A percentile compares a stretch with the other conserved stretches of the same genome.
phyloP scores from a whole-genome alignment of 2,113 vertebrate genomes.

The Pyxicephalus adspersus region DNA sequence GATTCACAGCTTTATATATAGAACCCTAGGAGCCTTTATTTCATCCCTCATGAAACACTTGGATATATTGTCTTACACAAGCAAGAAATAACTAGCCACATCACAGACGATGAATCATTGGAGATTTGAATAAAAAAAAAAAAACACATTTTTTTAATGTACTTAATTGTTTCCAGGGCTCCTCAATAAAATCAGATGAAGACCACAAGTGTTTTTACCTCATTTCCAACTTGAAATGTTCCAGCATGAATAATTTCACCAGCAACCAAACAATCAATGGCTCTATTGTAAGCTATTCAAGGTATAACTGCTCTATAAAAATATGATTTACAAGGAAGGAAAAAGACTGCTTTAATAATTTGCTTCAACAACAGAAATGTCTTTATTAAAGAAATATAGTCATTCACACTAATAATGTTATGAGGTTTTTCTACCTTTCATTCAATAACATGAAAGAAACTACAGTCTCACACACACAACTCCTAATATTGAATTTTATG shows the following conservation, averaged over 20 bases:
- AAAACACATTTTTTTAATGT: slow-evolving; percentile 29
- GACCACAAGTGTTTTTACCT: slow-evolving; percentile 24
- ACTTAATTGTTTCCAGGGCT: slow-evolving; percentile 44
- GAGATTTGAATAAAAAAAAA: slow-evolving; percentile 27
- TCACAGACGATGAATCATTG: slow-evolving; percentile 32
- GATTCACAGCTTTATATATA: too few species aligned
- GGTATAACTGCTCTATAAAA: background rate
- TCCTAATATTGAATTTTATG: too few species aligned
- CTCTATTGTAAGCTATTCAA: slow-evolving; percentile 22
- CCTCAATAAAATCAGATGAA: slow-evolving; percentile 22
- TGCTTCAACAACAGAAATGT: too few species aligned
- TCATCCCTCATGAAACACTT: slow-evolving; percentile 3
- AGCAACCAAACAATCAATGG: slow-evolving; percentile 18
- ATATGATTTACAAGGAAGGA: background rate
- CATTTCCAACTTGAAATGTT: slow-evolving; percentile 11
- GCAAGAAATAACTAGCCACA: slow-evolving; percentile 30
- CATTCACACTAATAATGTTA: too few species aligned
- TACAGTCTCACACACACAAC: too few species aligned
- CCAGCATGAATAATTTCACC: slow-evolving; percentile 3
- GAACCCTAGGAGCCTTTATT: too few species aligned
- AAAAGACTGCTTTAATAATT: too few species aligned
- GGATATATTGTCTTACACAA: slow-evolving; percentile 3
- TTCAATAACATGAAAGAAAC: too few species aligned
- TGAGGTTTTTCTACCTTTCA: too few species aligned
- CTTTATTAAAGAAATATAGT: too few species aligned